Evolutionary conservation across 2,888 invertebrate genomes (phyloP).

Genomic region (Myopa testacea): DNA sequence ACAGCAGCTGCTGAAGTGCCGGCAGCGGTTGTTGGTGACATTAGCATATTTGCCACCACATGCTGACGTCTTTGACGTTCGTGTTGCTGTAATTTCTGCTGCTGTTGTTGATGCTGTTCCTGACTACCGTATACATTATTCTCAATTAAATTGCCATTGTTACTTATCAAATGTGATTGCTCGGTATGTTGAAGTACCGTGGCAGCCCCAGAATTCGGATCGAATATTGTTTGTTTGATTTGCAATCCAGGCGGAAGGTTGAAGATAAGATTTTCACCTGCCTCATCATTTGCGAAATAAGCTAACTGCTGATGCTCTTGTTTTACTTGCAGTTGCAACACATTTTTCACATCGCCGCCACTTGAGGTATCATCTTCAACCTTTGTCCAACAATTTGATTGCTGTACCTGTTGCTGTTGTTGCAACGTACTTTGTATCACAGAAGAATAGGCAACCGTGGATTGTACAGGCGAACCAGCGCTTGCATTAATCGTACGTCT

Average conservation of each 20-base stretch:
- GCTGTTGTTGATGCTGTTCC: constrained; percentile 45
- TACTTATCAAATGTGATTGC: constrained; percentile 53
- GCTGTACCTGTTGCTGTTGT: constrained; percentile 55
- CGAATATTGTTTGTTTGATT: constrained; percentile 62
- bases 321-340: constrained; percentile 62
- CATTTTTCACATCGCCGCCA: constrained; percentile 62
- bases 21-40: constrained; percentile 66
- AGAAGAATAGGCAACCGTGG: constrained; percentile 81
- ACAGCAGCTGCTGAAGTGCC: constrained; percentile 40
- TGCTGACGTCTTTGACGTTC: constrained; percentile 59
- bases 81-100: constrained; percentile 50
- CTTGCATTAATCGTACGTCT: constrained; percentile 57
- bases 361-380: constrained; percentile 52
- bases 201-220: constrained; percentile 46
- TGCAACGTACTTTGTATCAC: constrained; percentile 74
- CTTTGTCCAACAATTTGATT: constrained; percentile 59
- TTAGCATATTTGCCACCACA: constrained; percentile 65
- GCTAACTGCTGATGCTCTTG: constrained; percentile 63
- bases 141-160: constrained; percentile 39
- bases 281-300: constrained; percentile 54
- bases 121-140: constrained; percentile 33
- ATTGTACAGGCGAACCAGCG: constrained; percentile 62
- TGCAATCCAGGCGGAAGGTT: constrained; percentile 63
- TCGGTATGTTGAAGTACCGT: constrained; percentile 55
- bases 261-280: constrained; percentile 62